Evolutionary conservation across 2,797 vertebrate genomes (phyloP), one percentile per base, ranked within the genome.

Genomic region (Oophaga sylvatica): DNA sequence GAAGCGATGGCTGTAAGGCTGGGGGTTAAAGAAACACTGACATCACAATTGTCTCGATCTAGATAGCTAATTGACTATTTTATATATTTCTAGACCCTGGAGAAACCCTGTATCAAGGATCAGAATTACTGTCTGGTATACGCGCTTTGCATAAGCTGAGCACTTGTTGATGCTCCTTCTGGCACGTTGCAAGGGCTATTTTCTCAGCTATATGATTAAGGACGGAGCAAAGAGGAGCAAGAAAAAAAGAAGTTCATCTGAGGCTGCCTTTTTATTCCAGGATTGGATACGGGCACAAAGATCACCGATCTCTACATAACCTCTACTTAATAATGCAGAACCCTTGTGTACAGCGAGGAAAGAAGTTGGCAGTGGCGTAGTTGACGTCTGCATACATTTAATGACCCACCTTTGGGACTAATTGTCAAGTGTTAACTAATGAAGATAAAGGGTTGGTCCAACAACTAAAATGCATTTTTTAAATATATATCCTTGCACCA

Each of bases 141-240:
- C 3, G 6, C 29, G 31, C 29, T 5, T 5, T 5, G 10, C n/a
- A 22, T 20, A n/a, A 20, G 11, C 2, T 7, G 20, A 31, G 19
- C 71, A 12, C 35, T 19, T 10, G 31, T 11, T n/a, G 45, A 15
- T 6, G 73, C 73, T 53, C 73, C 45, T 53, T 22, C 7, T 22
- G 73, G 45, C 22, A 76, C 73, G 45, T 7, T 22, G 35, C 71
- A 13, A 45, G 10, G 11, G 71, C 3, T 76, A n/a, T 76, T 76
- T 76, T 76, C 75, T 53, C 45, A 48, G 73, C 73, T n/a, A 11
- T 76, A 76, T 45, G 35, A 73, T 73, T 73, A 73, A 75, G 53
- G 75, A 56, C 12, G 12, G 20, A 26, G 75, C 1, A 48, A 56
- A 77, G 20, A 56, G 75, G 19, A 75, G 71, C 4, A 41, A 26